These are phyloP conservation scores for Lycaon pictus DNA, from an alignment of 2,113 vertebrate species.

Conservation along the genomic window DNA sequence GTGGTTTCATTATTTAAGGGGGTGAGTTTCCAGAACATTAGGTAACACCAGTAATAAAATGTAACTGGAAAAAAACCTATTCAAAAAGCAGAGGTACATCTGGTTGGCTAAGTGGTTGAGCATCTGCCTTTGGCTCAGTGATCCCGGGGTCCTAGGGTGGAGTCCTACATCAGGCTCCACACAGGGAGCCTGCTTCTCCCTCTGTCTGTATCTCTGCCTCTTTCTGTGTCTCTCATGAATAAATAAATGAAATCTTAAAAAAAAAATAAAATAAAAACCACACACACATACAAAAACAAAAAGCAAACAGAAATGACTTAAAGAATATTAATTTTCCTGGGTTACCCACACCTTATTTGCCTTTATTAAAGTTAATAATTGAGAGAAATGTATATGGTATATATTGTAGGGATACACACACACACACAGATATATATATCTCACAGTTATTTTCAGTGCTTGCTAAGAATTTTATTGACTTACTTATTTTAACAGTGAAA, in stretches of 20 bases:
- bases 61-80: neutral
- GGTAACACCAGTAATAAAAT: neutral
- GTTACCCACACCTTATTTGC: neutral
- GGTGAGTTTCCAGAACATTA: constrained; percentile 15
- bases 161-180: too few relatives aligned
- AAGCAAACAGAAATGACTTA: neutral
- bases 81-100: neutral
- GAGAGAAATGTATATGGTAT: neutral
- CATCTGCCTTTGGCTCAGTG: too few relatives aligned
- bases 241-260: too few relatives aligned
- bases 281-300: neutral
- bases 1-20: neutral
- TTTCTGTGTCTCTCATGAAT: too few relatives aligned
- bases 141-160: too few relatives aligned
- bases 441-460: constrained; percentile 13
- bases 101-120: too few relatives aligned
- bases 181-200: too few relatives aligned
- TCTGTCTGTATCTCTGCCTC: too few relatives aligned
- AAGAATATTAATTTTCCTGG: neutral
- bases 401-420: neutral
- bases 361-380: constrained; percentile 33
- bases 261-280: too few relatives aligned
- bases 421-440: neutral
- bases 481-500: neutral
- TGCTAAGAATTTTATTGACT: neutral